These are phyloP conservation scores for Tetragnatha versicolor DNA, from an alignment of 1,140 invertebrate species.

Conservation along the genomic window DNA sequence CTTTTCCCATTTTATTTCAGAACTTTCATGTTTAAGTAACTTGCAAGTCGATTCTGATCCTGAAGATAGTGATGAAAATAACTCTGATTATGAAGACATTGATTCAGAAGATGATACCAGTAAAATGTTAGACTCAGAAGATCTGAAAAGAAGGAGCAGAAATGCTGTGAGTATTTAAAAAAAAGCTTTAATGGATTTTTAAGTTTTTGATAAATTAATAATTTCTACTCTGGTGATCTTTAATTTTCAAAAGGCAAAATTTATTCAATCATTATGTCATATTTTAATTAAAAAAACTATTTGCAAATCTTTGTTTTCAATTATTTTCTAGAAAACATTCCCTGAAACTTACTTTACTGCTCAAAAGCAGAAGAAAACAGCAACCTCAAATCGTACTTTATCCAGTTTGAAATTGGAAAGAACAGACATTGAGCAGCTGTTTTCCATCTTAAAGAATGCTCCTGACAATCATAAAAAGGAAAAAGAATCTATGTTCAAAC, in stretches of 20 bases:
- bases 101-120: neutral
- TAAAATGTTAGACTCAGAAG: too few relatives aligned
- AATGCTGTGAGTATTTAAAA: too few relatives aligned
- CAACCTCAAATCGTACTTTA: conserved; percentile 32
- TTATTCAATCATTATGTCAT: too few relatives aligned
- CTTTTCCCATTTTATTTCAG: neutral
- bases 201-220: too few relatives aligned
- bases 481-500: conserved; percentile 16
- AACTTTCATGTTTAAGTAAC: conserved; percentile 8
- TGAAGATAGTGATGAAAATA: conserved; percentile 39
- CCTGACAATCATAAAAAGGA: conserved; percentile 29
- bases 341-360: conserved; percentile 36
- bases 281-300: too few relatives aligned
- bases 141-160: too few relatives aligned
- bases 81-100: conserved; percentile 29
- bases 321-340: conserved; percentile 3
- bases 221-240: too few relatives aligned
- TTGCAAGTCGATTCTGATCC: conserved; percentile 21
- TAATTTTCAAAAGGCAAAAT: too few relatives aligned
- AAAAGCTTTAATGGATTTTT: too few relatives aligned
- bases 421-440: conserved; percentile 22
- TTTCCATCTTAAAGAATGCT: neutral
- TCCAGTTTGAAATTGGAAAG: conserved; percentile 30
- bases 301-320: conserved; percentile 1
- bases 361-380: conserved; percentile 20